phyloP scores from a whole-genome alignment of 2,888 invertebrate species.

The Sarcophaga rosellei region DNA sequence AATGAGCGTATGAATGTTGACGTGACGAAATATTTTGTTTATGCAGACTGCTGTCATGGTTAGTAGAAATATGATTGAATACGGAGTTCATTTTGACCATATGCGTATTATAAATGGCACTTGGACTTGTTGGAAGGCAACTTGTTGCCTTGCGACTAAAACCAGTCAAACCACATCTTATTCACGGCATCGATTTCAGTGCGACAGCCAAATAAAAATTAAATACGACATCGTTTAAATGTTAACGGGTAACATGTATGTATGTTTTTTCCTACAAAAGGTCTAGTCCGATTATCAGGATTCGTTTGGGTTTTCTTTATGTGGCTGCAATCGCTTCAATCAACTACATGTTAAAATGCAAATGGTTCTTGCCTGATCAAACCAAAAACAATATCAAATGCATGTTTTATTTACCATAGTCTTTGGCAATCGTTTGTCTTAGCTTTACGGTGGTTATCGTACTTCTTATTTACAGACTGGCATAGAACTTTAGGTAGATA shows the following conservation, averaged over 20 bases:
- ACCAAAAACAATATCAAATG: not conserved
- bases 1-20: not conserved
- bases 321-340: not conserved
- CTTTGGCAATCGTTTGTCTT: not conserved
- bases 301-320: slow-evolving; percentile 1
- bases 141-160: slow-evolving; percentile 48
- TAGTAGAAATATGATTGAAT: slow-evolving; percentile 24
- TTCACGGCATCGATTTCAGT: not conserved
- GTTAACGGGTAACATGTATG: not conserved
- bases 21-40: not conserved
- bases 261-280: not conserved
- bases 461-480: not conserved
- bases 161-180: slow-evolving; percentile 38
- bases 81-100: slow-evolving; percentile 38
- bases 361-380: not conserved
- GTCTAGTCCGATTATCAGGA: slow-evolving; percentile 8
- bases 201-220: not conserved
- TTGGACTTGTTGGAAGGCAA: slow-evolving; percentile 42
- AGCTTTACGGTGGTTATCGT: not conserved
- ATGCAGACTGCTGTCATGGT: not conserved
- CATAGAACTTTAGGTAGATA: not conserved
- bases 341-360: too few relatives aligned
- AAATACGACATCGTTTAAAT: slow-evolving; percentile 2
- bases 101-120: not conserved
- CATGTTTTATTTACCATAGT: not conserved